Conservation (phyloP, 2,888 invertebrate genomes). For the Zhengitettix transpicula region DNA sequence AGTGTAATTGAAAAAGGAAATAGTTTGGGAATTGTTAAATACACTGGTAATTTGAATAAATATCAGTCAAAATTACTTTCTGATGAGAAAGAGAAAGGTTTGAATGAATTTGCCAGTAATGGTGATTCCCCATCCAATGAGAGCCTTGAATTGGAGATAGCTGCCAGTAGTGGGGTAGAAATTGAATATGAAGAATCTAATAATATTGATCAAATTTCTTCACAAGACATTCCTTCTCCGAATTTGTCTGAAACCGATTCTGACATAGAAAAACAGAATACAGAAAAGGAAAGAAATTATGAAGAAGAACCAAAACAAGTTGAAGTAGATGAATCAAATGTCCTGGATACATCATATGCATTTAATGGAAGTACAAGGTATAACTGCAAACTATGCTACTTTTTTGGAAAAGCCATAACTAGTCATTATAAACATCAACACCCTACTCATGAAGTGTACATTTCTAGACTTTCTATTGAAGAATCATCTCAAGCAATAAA, state of each 20-base stretch:
- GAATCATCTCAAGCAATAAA: slow-evolving; percentile 36
- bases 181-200: too few relatives aligned
- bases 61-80: not conserved
- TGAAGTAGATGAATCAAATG: not conserved
- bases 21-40: too few relatives aligned
- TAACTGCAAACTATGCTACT: slow-evolving; percentile 43
- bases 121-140: too few relatives aligned
- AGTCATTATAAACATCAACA: slow-evolving; percentile 48
- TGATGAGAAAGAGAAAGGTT: not conserved
- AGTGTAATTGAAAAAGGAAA: too few relatives aligned
- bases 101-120: not conserved
- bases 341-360: not conserved
- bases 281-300: not conserved
- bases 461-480: slow-evolving; percentile 38
- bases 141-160: too few relatives aligned
- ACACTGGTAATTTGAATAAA: not conserved
- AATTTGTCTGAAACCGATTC: too few relatives aligned
- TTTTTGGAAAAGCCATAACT: slow-evolving; percentile 40
- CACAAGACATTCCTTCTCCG: too few relatives aligned
- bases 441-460: slow-evolving; percentile 43
- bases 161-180: too few relatives aligned
- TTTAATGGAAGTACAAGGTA: slow-evolving; percentile 21
- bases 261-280: too few relatives aligned
- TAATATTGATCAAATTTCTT: too few relatives aligned
- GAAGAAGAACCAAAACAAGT: not conserved